A percentile compares a stretch with the other conserved stretches of the same genome.
These are phyloP conservation scores for Polyploca ridens DNA, from an alignment of 2,888 invertebrate species.

Conservation along the genomic window DNA sequence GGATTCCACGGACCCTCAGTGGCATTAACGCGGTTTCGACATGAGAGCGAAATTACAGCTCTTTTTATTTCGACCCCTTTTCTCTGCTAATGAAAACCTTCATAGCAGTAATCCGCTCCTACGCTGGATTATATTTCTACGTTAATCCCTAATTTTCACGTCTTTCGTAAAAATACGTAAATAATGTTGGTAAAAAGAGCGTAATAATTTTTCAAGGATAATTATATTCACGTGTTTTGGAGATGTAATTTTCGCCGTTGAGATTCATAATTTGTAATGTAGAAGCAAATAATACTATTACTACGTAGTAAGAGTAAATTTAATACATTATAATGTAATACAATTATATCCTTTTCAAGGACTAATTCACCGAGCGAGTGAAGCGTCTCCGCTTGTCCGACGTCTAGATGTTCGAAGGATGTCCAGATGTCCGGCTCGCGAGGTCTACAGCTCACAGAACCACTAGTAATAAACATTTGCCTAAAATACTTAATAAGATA, in stretches of 20 bases:
- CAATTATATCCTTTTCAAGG: too few species aligned
- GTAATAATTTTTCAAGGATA: background rate
- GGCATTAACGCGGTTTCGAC: constrained; percentile 65
- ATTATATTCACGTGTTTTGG: background rate
- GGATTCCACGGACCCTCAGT: constrained; percentile 58
- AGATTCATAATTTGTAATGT: background rate
- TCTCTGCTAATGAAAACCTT: constrained; percentile 64
- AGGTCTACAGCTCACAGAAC: too few species aligned
- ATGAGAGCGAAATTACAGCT: constrained; percentile 64
- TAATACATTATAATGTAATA: too few species aligned
- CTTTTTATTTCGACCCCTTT: constrained; percentile 59
- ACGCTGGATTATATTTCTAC: constrained; percentile 42
- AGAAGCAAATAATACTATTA: too few species aligned
- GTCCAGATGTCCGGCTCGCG: too few species aligned
- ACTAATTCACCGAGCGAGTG: too few species aligned
- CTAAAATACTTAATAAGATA: too few species aligned
- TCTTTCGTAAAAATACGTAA: constrained; percentile 26
- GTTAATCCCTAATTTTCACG: constrained; percentile 43
- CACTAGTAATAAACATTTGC: too few species aligned
- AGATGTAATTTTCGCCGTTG: background rate
- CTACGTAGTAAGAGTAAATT: too few species aligned
- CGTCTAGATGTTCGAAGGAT: too few species aligned
- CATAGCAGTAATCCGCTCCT: constrained; percentile 48
- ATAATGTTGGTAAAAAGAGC: background rate
- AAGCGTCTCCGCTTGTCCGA: too few species aligned